Conservation (phyloP, 1,140 invertebrate genomes). For the Apis laboriosa region DNA sequence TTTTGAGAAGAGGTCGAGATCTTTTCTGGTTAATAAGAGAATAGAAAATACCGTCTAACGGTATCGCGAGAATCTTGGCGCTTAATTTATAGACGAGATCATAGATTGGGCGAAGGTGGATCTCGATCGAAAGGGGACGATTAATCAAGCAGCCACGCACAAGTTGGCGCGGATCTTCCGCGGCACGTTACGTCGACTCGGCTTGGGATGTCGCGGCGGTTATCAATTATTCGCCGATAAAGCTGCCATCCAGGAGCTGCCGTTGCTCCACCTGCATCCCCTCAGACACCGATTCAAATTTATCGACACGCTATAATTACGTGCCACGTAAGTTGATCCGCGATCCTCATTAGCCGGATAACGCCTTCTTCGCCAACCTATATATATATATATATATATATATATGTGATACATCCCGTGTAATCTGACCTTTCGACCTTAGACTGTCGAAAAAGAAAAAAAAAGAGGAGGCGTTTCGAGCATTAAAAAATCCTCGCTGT, state of each 20-base stretch:
- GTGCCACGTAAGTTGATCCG: constrained; percentile 65
- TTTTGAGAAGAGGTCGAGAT: no score
- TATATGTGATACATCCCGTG: no score
- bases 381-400: no score
- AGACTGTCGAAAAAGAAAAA: no score
- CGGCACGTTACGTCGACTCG: constrained; percentile 9
- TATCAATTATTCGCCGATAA: constrained; percentile 70
- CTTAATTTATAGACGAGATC: constrained; percentile 7
- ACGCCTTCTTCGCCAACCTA: no score
- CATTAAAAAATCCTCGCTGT: no score
- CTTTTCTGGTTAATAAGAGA: no score
- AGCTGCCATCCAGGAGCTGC: constrained; percentile 64
- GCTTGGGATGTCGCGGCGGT: constrained; percentile 35
- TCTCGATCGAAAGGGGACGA: not conserved
- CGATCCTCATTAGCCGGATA: constrained; percentile 58
- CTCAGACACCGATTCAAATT: constrained; percentile 71
- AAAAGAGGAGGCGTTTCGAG: no score
- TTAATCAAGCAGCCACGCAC: constrained; percentile 19
- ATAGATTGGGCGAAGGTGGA: not conserved
- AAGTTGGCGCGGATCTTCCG: constrained; percentile 24
- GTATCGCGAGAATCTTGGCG: not conserved
- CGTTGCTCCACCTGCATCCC: constrained; percentile 12
- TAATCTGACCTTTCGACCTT: no score
- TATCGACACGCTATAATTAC: constrained; percentile 77
- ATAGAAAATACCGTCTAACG: no score